Percentiles rank a stretch among this genome's conserved stretches.
phyloP scores from a whole-genome alignment of 2,888 invertebrate species.

The Scaeva pyrastri region DNA sequence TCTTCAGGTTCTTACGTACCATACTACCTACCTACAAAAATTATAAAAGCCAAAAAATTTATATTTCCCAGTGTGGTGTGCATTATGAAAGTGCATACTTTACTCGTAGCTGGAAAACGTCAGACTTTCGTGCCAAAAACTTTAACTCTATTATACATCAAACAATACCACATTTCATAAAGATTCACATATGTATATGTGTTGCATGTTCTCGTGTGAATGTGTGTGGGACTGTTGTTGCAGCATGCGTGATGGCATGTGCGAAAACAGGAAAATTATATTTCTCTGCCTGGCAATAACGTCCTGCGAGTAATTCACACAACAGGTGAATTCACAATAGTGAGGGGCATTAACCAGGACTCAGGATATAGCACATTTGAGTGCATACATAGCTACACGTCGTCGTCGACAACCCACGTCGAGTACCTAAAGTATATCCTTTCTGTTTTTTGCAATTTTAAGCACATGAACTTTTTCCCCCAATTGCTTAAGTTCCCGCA shows the following conservation, averaged over 20 bases:
- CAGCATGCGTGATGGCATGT: slow-evolving; percentile 21
- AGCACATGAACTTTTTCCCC: slow-evolving; percentile 55
- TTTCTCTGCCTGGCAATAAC: slow-evolving; percentile 32
- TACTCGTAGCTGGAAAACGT: not conserved
- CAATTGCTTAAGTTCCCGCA: not conserved
- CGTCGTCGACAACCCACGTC: too few species aligned
- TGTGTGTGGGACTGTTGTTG: not conserved
- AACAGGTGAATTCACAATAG: slow-evolving; percentile 59
- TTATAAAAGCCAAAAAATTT: not conserved
- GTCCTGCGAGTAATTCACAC: slow-evolving; percentile 45
- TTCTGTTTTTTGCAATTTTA: slow-evolving; percentile 23
- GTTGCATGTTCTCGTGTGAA: not conserved
- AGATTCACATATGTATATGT: too few species aligned
- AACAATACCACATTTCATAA: slow-evolving; percentile 34
- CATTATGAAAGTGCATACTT: not conserved
- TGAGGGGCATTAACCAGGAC: slow-evolving; percentile 1
- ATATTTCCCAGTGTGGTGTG: not conserved
- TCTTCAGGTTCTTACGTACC: not conserved
- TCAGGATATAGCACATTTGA: slow-evolving; percentile 31
- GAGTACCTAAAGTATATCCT: slow-evolving; percentile 42
- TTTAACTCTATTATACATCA: slow-evolving; percentile 46
- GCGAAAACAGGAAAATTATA: slow-evolving; percentile 40
- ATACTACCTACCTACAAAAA: too few species aligned
- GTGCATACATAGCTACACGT: too few species aligned
- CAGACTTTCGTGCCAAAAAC: slow-evolving; percentile 20